phyloP scores from a whole-genome alignment of 2,797 vertebrate species.

The Rachycentron canadum region DNA sequence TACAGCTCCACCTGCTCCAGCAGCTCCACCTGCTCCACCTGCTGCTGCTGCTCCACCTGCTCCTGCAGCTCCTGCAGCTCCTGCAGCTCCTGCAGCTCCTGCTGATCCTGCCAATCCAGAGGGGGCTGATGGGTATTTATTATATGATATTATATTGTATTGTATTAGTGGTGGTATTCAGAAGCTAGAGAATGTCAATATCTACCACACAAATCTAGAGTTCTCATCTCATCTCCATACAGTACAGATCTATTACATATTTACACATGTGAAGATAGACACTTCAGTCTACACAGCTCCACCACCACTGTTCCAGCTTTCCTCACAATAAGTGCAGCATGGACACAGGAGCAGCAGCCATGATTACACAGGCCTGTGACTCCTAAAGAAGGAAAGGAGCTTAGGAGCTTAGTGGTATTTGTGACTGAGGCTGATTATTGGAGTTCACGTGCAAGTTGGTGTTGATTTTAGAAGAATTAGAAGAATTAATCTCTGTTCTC shows the following conservation, averaged over 20 bases:
- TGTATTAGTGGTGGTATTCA: too few species aligned
- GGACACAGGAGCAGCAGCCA: background rate
- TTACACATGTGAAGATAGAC: background rate
- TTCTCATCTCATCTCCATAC: background rate
- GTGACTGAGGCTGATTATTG: constrained; percentile 48
- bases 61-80: constrained; percentile 14
- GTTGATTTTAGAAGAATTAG: constrained; percentile 11
- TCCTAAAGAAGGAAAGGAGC: constrained; percentile 74
- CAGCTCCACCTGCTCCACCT: background rate
- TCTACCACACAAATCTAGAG: too few species aligned
- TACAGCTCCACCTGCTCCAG: background rate
- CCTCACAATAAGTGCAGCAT: background rate
- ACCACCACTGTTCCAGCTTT: background rate
- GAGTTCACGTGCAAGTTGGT: constrained; percentile 21
- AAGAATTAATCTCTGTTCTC: background rate
- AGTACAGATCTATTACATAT: too few species aligned
- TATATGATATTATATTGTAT: too few species aligned
- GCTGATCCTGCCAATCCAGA: constrained; percentile 58
- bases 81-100: background rate
- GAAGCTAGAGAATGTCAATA: too few species aligned
- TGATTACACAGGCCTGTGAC: constrained; percentile 33
- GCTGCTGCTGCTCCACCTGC: constrained; percentile 28
- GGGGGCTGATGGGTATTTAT: constrained; percentile 64
- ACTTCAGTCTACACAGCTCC: background rate
- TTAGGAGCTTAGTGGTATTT: constrained; percentile 77